A percentile compares a stretch with the other conserved stretches of the same genome.
Evolutionary conservation across 2,797 vertebrate genomes (phyloP).

Genomic region (Alcedo quadribrachys): DNA sequence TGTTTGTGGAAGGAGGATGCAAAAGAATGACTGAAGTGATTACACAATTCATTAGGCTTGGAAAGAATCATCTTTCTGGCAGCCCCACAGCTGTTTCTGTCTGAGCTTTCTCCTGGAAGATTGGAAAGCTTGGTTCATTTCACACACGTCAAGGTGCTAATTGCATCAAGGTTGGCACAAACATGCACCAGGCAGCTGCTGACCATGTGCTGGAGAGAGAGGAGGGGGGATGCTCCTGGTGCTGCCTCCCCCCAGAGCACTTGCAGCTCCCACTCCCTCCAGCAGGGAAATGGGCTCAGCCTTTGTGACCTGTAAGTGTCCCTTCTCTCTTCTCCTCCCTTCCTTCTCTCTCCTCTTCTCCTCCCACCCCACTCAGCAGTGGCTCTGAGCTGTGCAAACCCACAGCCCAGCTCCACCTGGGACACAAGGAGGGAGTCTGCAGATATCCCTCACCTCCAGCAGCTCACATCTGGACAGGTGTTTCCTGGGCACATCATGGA

Average conservation of each 20-base stretch:
- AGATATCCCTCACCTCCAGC: background rate
- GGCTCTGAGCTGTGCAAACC: background rate
- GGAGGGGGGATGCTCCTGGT: background rate
- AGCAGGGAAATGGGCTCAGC: rapidly evolving
- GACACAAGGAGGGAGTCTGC: background rate
- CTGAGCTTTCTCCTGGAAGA: conserved; percentile 35
- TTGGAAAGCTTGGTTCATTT: conserved; percentile 42
- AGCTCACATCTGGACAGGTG: background rate
- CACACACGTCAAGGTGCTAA: conserved; percentile 50
- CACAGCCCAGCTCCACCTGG: background rate
- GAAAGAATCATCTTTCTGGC: conserved; percentile 57
- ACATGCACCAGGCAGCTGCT: conserved; percentile 35
- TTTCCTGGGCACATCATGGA: background rate
- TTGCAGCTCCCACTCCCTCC: background rate
- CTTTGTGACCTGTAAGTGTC: background rate
- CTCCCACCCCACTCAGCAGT: background rate
- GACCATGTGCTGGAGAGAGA: conserved; percentile 4
- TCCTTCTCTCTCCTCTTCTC: too few relatives aligned
- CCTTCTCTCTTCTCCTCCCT: background rate
- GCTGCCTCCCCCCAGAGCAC: background rate
- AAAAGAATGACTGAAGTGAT: conserved; percentile 43
- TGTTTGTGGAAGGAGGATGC: conserved; percentile 3
- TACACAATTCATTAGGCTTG: conserved; percentile 56
- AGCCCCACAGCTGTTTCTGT: conserved; percentile 54
- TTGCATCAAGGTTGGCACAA: conserved; percentile 35